Evolutionary conservation across 2,888 invertebrate species (phyloP), one percentile per base, ranked within the genome.

Genomic region (Trichogramma dendrolimi): DNA sequence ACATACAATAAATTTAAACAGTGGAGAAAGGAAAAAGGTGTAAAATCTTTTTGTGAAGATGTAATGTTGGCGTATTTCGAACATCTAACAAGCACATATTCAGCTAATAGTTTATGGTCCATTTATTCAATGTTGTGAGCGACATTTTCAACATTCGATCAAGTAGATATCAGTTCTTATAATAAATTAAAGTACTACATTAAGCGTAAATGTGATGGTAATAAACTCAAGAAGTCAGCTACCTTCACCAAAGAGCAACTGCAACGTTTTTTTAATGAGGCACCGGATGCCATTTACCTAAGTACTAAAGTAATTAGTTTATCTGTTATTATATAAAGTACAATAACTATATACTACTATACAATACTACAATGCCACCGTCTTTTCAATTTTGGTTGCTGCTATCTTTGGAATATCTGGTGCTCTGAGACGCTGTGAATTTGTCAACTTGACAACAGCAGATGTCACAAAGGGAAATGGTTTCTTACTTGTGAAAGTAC

Each of bases 391-490:
- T 4, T 6, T 4, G 47, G 55, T 48, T n/a, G 43, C 44, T 10
- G 8, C 43, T n/a, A 52, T 59, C 10, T 46, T 51, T 39, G 58
- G 58, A 4, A 39, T 51, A 5, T 27, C 44, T 42, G 58, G 58
- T 1, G 38, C 11, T 3, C 38, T 38, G 14, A 39, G 51, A 50
- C 48, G 50, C n/a, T 27, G 44, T 6, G 51, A 51, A 42, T 11
- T 58, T n/a, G 41, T 38, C 5, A 42, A 46, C n/a, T 39, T 59
- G 7, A 59, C 40, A 8, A 54, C 8, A 2, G 38, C n/a, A 2
- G 41, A 59, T n/a, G 38, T 53, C 3, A 42, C 10, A 7, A 10
- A 11, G 5, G n/a, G 10, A 11, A 39, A 53, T 4, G 40, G 39
- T 41, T 6, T 54, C 8, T 7, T 48, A 5, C 48, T 53, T 5